Percentiles rank a stretch among this genome's conserved stretches.
phyloP scores from a whole-genome alignment of 2,113 vertebrate species.

The Anarhynchus alexandrinus region DNA sequence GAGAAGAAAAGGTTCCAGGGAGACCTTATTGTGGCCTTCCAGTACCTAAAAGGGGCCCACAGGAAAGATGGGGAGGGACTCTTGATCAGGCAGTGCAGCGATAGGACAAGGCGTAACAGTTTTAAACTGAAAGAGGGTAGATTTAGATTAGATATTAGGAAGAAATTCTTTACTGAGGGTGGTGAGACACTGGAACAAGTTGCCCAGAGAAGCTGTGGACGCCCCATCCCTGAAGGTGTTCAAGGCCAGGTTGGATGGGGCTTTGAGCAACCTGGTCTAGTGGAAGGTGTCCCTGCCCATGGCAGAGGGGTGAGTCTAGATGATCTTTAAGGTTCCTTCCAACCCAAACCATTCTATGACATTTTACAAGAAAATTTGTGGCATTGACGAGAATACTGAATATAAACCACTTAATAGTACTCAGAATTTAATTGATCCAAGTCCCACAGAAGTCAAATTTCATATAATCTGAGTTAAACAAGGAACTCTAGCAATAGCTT shows the following conservation, averaged over 20 bases:
- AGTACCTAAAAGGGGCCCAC: accelerated
- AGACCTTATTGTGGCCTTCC: accelerated
- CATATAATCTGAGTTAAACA: background rate
- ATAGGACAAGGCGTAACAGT: accelerated
- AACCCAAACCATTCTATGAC: background rate
- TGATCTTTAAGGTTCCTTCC: background rate
- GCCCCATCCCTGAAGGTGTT: no score
- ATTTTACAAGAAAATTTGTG: background rate
- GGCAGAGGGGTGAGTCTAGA: no score
- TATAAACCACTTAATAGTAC: background rate
- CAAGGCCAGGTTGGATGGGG: background rate
- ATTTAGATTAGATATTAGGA: background rate
- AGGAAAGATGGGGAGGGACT: background rate
- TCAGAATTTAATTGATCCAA: background rate
- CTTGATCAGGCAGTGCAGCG: accelerated
- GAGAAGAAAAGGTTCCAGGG: accelerated
- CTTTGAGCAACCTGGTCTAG: background rate
- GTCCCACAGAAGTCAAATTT: background rate
- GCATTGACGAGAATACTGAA: background rate
- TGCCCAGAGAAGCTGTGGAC: background rate
- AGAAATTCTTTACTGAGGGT: background rate
- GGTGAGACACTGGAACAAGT: background rate
- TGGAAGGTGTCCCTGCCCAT: background rate
- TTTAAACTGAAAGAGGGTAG: background rate
- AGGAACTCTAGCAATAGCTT: background rate